phyloP scores from a whole-genome alignment of 2,797 vertebrate genomes.

The Esox masquinongy region DNA sequence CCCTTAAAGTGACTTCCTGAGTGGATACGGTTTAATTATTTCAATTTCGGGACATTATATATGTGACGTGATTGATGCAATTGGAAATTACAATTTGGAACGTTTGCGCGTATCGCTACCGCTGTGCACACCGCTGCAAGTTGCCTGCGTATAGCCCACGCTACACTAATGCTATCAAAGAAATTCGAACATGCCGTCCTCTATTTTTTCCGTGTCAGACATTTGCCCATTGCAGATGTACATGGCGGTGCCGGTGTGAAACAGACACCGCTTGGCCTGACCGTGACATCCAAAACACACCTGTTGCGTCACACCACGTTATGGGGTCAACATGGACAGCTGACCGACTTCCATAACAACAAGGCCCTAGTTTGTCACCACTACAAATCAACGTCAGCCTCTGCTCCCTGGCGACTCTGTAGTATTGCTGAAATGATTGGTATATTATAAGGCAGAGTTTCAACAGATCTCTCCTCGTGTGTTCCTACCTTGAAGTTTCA shows the following conservation, averaged over 20 bases:
- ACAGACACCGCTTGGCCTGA: background rate
- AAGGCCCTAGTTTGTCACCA: background rate
- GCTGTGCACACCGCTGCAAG: too few relatives aligned
- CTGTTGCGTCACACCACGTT: slow-evolving; percentile 7
- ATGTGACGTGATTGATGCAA: too few relatives aligned
- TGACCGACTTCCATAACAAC: slow-evolving; percentile 12
- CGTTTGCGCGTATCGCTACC: too few relatives aligned
- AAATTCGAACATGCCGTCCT: background rate
- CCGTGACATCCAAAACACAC: slow-evolving; percentile 2
- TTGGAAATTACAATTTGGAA: too few relatives aligned
- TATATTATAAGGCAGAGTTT: too few relatives aligned
- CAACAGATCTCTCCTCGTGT: too few relatives aligned
- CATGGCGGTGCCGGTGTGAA: background rate
- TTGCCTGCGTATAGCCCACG: background rate
- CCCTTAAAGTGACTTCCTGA: too few relatives aligned
- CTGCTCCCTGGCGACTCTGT: background rate
- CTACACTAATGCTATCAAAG: background rate
- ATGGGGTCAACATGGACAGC: slow-evolving; percentile 24
- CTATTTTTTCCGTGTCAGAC: background rate
- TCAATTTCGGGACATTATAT: too few relatives aligned
- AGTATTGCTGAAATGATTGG: too few relatives aligned
- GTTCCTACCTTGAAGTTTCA: too few relatives aligned
- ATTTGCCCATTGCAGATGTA: background rate
- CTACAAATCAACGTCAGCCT: background rate
- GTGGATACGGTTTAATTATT: too few relatives aligned